Evolutionary conservation across 2,888 invertebrate species (phyloP), one percentile per base, ranked within the genome.

Genomic region (Argyresthia goedartella): DNA sequence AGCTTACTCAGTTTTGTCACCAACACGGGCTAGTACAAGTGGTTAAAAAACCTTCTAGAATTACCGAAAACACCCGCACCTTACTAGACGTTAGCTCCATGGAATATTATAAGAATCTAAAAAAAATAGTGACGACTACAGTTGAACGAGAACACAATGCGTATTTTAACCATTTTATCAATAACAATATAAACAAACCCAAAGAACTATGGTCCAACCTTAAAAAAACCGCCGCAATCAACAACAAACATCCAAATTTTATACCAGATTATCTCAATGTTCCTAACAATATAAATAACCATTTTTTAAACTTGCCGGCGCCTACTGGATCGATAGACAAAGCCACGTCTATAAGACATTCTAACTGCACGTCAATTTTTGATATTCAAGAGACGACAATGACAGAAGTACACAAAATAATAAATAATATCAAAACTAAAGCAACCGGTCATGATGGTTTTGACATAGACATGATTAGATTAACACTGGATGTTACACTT

Each of bases 21-120:
- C 33, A 47, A 8, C 47, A 47, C n/a, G 34, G 13, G 8, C 25
- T 46, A 11, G 7, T 8, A 16, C 46, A 46, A 49, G 52, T 49
- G 51, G 9, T 59, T 59, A 54, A 61, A 59, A 56, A 44, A 16
- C 8, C 35, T 58, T 16, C 47, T 56, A 6, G 53, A 60, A 47
- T 33, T 53, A n/a, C n/a, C 8, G 9, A 55, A 50, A 39, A 53
- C 50, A 2, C 53, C 51, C 1, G 39, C 16, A 15, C 51, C 46
- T 9, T 52, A 55, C 8, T 33, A 51, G 47, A 34, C 10, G 49
- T 1, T 13, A 34, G 47, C 33, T 11, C 47, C 11, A 47, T 13
- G 8, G 13, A n/a, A 25, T 50, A 50, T 34, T 50, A 50, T 25
- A 14, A 44, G n/a, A 46, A 8, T 4, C 53, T 61, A 0, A 53